These are phyloP conservation scores for Siderastrea siderea DNA, from an alignment of 92 coral and sea anemone genomes.

Conservation along the genomic window DNA sequence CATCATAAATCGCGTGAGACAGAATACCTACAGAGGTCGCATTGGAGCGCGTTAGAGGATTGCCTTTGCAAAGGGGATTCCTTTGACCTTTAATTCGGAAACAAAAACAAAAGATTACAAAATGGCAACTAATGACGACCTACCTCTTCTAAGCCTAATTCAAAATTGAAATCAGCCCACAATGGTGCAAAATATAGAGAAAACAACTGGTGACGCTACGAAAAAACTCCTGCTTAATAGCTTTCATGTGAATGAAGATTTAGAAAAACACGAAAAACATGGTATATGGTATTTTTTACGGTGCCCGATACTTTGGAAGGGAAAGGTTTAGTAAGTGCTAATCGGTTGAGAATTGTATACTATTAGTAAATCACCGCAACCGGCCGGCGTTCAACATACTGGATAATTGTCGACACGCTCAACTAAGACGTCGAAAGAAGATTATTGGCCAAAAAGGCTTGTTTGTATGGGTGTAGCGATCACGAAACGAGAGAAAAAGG, in stretches of 20 bases:
- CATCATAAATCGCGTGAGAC: not conserved
- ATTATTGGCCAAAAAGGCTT: not conserved
- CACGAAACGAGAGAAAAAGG: not conserved
- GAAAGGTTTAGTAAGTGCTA: not conserved
- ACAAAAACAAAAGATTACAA: not conserved
- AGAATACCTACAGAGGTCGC: not conserved
- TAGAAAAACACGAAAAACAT: no score
- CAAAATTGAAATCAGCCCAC: not conserved
- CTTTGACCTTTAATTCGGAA: not conserved
- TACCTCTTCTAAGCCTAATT: not conserved
- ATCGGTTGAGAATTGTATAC: not conserved
- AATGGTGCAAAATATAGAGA: not conserved
- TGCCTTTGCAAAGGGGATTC: not conserved
- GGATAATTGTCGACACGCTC: not conserved
- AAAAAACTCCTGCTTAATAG: not conserved
- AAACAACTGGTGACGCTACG: not conserved
- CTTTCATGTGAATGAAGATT: not conserved
- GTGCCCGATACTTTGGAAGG: no score
- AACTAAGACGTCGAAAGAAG: not conserved
- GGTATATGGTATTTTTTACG: no score
- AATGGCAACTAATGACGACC: not conserved
- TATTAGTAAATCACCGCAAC: slow-evolving; percentile 15
- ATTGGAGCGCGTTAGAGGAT: not conserved
- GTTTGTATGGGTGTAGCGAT: not conserved
- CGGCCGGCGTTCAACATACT: not conserved